Evolutionary conservation across 2,888 invertebrate species (phyloP).

Genomic region (Troides aeacus): DNA sequence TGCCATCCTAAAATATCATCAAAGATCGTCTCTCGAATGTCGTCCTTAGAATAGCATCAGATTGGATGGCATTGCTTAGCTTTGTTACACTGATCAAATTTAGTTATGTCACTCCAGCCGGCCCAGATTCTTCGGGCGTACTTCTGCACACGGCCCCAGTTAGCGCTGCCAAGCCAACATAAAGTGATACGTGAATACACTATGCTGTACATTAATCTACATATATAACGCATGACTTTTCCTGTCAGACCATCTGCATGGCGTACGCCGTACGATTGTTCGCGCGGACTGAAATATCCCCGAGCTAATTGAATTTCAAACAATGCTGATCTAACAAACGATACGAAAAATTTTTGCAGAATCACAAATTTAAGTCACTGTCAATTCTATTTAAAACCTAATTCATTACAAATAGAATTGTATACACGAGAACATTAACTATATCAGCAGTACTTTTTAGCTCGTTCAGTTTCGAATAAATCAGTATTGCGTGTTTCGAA

Average conservation of each 20-base stretch:
- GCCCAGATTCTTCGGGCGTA: constrained; percentile 71
- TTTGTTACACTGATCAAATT: constrained; percentile 75
- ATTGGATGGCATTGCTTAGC: constrained; percentile 60
- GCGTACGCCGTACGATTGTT: constrained; percentile 12
- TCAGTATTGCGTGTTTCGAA: constrained; percentile 47
- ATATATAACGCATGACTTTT: constrained; percentile 56
- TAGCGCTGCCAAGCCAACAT: constrained; percentile 68
- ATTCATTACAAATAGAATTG: constrained; percentile 30
- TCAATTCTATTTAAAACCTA: neutral
- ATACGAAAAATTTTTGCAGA: neutral
- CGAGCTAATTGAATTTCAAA: constrained; percentile 9
- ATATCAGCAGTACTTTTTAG: constrained; percentile 41
- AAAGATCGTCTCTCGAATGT: constrained; percentile 24
- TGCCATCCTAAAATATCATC: constrained; percentile 16
- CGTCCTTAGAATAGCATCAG: constrained; percentile 44
- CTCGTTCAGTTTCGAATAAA: constrained; percentile 45
- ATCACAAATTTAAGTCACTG: too few species aligned
- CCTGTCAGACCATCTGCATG: constrained; percentile 54
- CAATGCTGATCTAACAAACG: neutral
- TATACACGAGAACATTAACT: constrained; percentile 42
- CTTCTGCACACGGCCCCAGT: constrained; percentile 76
- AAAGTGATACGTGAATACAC: constrained; percentile 54
- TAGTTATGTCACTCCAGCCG: constrained; percentile 79
- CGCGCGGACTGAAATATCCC: constrained; percentile 3
- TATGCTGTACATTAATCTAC: constrained; percentile 62